phyloP scores from a whole-genome alignment of 2,113 vertebrate genomes.

The Telmatochromis sp. region DNA sequence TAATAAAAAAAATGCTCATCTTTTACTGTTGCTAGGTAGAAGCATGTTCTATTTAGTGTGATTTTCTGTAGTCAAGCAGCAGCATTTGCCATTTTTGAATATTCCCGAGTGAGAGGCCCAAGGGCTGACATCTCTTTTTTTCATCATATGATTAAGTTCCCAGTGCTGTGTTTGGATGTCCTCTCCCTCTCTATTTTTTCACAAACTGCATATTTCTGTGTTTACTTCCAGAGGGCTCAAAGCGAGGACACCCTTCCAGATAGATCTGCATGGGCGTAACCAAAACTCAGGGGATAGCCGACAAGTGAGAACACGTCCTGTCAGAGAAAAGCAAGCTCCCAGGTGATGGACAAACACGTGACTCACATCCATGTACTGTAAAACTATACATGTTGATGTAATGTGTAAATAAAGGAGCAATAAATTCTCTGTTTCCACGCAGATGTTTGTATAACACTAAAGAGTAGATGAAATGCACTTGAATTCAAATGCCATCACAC shows the following conservation, averaged over 20 bases:
- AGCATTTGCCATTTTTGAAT: conserved; percentile 16
- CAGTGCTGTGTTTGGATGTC: neutral
- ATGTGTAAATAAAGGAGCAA: neutral
- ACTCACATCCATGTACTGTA: conserved; percentile 9
- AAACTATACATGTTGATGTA: neutral
- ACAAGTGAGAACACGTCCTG: conserved; percentile 50
- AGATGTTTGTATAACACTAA: neutral
- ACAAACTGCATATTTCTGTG: conserved; percentile 8
- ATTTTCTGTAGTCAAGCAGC: conserved; percentile 37
- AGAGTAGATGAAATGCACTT: neutral
- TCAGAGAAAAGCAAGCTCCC: conserved; percentile 19
- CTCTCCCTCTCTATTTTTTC: neutral
- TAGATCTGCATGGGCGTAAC: conserved; percentile 43
- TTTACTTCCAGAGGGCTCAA: conserved; percentile 10
- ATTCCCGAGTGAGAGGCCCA: neutral
- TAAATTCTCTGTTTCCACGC: neutral
- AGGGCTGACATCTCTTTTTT: neutral
- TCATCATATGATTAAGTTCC: neutral
- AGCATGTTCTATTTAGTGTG: conserved; percentile 19
- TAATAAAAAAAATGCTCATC: neutral
- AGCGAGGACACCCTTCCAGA: conserved; percentile 7
- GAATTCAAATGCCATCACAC: neutral
- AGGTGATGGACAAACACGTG: conserved; percentile 56
- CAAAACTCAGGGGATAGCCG: conserved; percentile 26
- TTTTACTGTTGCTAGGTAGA: conserved; percentile 38